These are phyloP conservation scores for Bombylius discolor DNA, from an alignment of 2,888 invertebrate species.

Conservation along the genomic window DNA sequence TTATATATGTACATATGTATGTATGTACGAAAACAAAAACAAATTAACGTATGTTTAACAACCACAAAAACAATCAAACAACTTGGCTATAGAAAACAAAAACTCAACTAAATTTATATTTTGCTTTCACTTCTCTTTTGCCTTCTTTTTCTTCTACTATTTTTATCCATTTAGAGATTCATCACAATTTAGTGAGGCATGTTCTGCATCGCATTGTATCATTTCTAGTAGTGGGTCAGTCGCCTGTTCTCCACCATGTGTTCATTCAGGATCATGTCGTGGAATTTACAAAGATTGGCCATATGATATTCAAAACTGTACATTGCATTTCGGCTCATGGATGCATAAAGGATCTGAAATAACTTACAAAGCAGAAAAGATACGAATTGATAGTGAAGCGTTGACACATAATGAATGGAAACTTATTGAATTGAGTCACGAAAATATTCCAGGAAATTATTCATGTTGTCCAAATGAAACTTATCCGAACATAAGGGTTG, in stretches of 20 bases:
- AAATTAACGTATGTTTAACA: no score
- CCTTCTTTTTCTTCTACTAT: no score
- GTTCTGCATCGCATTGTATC: conserved; percentile 40
- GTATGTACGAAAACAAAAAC: no score
- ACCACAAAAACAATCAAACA: no score
- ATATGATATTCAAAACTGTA: conserved; percentile 52
- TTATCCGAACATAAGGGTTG: conserved; percentile 46
- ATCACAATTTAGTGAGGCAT: conserved; percentile 6
- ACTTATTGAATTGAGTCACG: conserved; percentile 35
- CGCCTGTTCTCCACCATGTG: conserved; percentile 45
- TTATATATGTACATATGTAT: no score
- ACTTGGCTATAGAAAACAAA: no score
- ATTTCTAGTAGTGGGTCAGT: conserved; percentile 42
- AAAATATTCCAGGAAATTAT: conserved; percentile 40
- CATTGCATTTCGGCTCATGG: conserved; percentile 53
- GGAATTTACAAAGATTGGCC: conserved; percentile 50
- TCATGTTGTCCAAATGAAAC: conserved; percentile 44
- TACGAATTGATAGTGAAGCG: conserved; percentile 18
- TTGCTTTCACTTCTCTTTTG: no score
- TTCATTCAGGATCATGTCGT: conserved; percentile 45
- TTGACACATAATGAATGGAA: conserved; percentile 45
- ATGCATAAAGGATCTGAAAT: conserved; percentile 11
- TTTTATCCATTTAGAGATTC: not conserved
- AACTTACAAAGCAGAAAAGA: not conserved
- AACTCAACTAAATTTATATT: no score